Base-by-base conservation (phyloP, 2,797 vertebrate genomes). In the Lindbergichthys nudifrons region DNA sequence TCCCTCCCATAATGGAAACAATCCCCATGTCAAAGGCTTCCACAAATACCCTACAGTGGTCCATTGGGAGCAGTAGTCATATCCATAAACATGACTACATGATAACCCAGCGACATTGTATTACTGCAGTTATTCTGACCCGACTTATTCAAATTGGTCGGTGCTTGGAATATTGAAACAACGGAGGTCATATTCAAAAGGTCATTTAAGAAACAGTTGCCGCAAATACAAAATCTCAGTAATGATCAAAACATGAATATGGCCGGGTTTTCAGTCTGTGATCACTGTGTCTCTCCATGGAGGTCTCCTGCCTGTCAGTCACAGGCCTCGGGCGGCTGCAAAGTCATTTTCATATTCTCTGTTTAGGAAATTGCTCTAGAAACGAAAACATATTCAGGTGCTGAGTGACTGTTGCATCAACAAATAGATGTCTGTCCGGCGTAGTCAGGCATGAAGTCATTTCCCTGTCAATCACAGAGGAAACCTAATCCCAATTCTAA, bases 351-450 rank as follows among this genome's bases (percentile, higher is more conserved):
- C 58, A 77, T 70, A 73, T 77, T 68, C 43, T 65, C 10, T 81
- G 74, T 87, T 86, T 72, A 78, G 78, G 77, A 86, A 91, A 88
- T 82, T 85, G 75, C 75, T 80, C 32, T 85, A 15, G 43, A 21
- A 10, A 54, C 66, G 62, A 77, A 87, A 86, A 87, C 83, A 79
- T 45, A 75, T 71, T 80, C 68, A 36, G 54, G 60, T 70, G 48
- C 64, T 66, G 61, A 80, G 57, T 75, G 73, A 65, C 66, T 83
- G 36, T 72, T 52, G 54, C 75, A 68, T 84, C 70, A 78, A 77
- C 76, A 83, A 89, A 83, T 75, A 82, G 65, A 66, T 77, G 67
- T 79, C 78, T 81, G 69, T 78, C 71, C 77, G 57, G 76, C 45
- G 73, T 65, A 76, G 64, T 85, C 75, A 88, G 72, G 71, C 73